Evolutionary conservation across 2,113 vertebrate genomes (phyloP), one percentile per base, ranked within the genome.

Genomic region (Tragelaphus imberbis): DNA sequence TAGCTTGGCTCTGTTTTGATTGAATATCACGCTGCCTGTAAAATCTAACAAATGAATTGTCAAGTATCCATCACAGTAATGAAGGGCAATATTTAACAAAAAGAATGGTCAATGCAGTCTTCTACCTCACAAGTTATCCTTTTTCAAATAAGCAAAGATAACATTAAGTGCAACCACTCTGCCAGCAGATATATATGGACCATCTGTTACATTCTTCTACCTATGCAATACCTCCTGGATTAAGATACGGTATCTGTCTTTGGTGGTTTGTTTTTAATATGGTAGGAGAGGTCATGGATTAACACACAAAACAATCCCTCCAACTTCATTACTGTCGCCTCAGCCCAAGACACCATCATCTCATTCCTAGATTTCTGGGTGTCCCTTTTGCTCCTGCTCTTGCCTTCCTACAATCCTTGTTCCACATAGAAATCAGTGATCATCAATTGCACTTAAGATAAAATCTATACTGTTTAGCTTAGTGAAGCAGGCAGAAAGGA

Each of bases 1-100:
- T 91, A 75, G 21, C 40, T 96, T 90, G 11, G 58, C 23, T 95
- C 58, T 97, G 28, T 92, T 85, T 96, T 95, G n/a, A 95, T 16
- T 90, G 33, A 94, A 49, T 92, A 88, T 13, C 9, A 33, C 55
- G 80, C 56, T 95, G 44, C 21, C 85, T 94, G 33, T 10, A 94
- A 95, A 95, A 88, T 53, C 13, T 40, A 88, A 77, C 27, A 80
- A 94, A 93, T 81, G 68, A 97, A 84, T 79, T 92, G 30, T 87
- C 30, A 88, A 9, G 5, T 68, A 75, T 47, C 36, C 77, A 94
- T 94, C 36, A 79, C 27, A 25, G 71, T 85, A 53, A 63, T 25
- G 36, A 90, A 90, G 19, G 36, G 28, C 94, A 94, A 93, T 85
- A 84, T 15, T 89, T 58, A 71, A 94, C 17, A 30, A 68, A 94